Base-by-base conservation (phyloP, 2,888 invertebrate species). In the Harpalus rubripes region DNA sequence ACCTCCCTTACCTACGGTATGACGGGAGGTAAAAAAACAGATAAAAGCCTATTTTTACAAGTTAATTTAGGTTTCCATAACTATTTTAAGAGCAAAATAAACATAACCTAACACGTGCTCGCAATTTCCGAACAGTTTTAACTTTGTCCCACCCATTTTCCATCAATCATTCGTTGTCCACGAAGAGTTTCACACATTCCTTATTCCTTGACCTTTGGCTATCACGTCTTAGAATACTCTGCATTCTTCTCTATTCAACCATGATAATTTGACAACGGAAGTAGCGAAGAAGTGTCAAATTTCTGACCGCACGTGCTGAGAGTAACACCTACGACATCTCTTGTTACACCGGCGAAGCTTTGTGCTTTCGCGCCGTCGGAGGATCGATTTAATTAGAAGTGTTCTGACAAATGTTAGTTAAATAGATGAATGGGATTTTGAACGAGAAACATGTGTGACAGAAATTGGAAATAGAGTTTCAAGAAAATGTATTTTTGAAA, bases 331-430 rank as follows among this genome's bases (percentile, higher is more conserved):
- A 44, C 44, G 44, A 16, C 72, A 74, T 74, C 72, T 74, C 44
- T 74, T 15, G 44, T 74, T 74, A 74, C 72, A 74, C 7, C 44
- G 18, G 7, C 16, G 52, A 74, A 74, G 68, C 39, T 68, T 68
- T 68, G 39, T 15, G 68, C 68, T 68, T 68, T 68, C 32, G 10
- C 15, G 63, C 63, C 63, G 63, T 15, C 32, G 68, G 52, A 32
- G 56, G 39, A 76, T 76, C 56, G 78, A 78, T 78, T 22, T 78
- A 56, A 78, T 78, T 78, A 78, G 52, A 68, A 32, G 32, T 68
- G 32, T 68, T 68, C 68, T 78, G 79, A 80, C 61, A 80, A 80
- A 80, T 80, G 61, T 16, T 61, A 80, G 61, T 26, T 61, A 80
- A 80, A 80, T 39, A 15, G 52, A 80, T 39, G 59, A 39, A 78